A percentile compares a stretch with the other conserved stretches of the same genome.
Evolutionary conservation across 2,888 invertebrate species (phyloP).

Genomic region (Pachymerium ferrugineum): DNA sequence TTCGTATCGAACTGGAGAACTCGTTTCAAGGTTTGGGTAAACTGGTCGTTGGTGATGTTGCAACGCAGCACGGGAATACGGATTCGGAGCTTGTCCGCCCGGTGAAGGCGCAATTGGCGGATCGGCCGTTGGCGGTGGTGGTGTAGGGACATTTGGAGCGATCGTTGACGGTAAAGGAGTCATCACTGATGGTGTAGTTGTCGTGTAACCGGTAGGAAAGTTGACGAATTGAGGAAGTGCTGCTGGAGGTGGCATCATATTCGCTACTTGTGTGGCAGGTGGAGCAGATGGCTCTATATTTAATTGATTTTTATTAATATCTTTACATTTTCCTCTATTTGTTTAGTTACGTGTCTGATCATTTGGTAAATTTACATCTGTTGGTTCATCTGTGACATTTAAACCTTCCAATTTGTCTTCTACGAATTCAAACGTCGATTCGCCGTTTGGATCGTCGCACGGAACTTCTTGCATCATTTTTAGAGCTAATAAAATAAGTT

Average conservation of each 20-base stretch:
- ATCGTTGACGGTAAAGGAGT: not conserved
- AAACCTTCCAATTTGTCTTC: conserved; percentile 34
- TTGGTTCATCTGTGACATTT: not conserved
- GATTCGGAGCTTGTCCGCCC: not conserved
- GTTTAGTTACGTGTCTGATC: too few relatives aligned
- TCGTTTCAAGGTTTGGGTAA: not conserved
- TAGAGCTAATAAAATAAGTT: too few relatives aligned
- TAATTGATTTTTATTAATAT: not conserved
- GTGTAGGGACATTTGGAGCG: not conserved
- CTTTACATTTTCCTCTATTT: too few relatives aligned
- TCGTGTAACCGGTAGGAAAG: not conserved
- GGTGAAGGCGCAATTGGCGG: not conserved
- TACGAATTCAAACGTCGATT: conserved; percentile 37
- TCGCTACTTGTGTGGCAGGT: not conserved
- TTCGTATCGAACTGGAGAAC: too few relatives aligned
- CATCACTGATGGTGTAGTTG: not conserved
- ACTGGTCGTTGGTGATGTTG: not conserved
- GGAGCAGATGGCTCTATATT: not conserved
- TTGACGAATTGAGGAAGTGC: not conserved
- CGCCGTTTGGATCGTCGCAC: conserved; percentile 35
- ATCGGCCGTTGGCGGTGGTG: not conserved
- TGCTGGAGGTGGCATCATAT: not conserved
- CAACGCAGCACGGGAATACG: not conserved
- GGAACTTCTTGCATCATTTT: conserved; percentile 37
- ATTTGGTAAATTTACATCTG: not conserved